These are phyloP conservation scores for Eilema caniola DNA, from an alignment of 2,888 invertebrate species.

Conservation along the genomic window DNA sequence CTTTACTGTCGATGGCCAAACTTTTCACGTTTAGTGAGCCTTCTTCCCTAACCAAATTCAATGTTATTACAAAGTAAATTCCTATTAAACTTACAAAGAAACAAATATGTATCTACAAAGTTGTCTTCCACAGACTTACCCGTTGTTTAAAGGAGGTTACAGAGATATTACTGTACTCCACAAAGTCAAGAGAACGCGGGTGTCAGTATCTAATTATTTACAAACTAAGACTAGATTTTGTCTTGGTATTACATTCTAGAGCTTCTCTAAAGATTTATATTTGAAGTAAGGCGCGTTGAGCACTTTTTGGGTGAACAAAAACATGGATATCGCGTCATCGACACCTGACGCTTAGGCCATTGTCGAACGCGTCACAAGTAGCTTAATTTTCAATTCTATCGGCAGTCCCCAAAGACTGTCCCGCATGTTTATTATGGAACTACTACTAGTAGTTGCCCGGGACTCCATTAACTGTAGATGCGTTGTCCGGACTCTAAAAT, in stretches of 20 bases:
- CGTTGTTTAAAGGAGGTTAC: neutral
- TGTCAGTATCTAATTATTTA: conserved; percentile 22
- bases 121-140: conserved; percentile 6
- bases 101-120: conserved; percentile 10
- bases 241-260: conserved; percentile 8
- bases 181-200: conserved; percentile 16
- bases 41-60: neutral
- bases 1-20: too few relatives aligned
- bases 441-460: too few relatives aligned
- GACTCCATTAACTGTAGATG: too few relatives aligned
- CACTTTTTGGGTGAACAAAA: too few relatives aligned
- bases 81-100: conserved; percentile 10
- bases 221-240: conserved; percentile 10
- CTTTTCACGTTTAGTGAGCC: too few relatives aligned
- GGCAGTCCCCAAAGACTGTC: too few relatives aligned
- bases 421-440: too few relatives aligned
- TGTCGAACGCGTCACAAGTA: too few relatives aligned
- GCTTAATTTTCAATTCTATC: too few relatives aligned
- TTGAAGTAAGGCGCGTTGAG: neutral
- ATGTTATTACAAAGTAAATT: conserved; percentile 4
- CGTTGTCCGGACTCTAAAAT: too few relatives aligned
- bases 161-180: conserved; percentile 24
- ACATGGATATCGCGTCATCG: too few relatives aligned
- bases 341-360: too few relatives aligned
- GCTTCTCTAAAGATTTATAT: neutral